Conservation (phyloP, 1,140 invertebrate species). For the Bombus huntii region DNA sequence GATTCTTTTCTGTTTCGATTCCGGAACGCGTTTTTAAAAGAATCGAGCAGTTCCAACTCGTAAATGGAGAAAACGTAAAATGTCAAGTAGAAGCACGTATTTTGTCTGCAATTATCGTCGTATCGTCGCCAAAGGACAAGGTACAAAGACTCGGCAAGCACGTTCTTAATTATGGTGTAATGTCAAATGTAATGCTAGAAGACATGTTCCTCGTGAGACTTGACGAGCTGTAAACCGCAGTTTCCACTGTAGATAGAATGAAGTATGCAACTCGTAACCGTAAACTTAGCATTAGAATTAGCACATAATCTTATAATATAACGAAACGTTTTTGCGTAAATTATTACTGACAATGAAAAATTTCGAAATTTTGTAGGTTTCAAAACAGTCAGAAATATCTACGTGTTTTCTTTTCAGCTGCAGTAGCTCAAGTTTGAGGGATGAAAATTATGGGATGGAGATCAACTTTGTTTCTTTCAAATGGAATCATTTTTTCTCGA, state of each 20-base stretch:
- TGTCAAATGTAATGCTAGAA: background rate
- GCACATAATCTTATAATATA: background rate
- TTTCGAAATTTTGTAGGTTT: too few relatives aligned
- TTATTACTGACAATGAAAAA: too few relatives aligned
- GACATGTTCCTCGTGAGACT: background rate
- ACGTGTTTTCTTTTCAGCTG: too few relatives aligned
- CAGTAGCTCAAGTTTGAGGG: too few relatives aligned
- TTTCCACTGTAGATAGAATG: background rate
- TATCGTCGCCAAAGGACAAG: background rate
- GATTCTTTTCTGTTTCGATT: background rate
- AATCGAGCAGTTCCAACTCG: background rate
- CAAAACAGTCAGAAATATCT: too few relatives aligned
- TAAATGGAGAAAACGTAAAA: background rate
- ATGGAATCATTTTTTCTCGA: too few relatives aligned
- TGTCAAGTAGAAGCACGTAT: background rate
- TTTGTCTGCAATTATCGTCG: too few relatives aligned
- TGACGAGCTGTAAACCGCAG: background rate
- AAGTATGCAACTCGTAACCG: background rate
- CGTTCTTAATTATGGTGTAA: background rate
- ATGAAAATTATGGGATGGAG: too few relatives aligned
- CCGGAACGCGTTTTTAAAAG: too few relatives aligned
- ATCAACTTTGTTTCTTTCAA: too few relatives aligned
- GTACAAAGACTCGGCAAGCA: background rate
- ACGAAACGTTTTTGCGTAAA: too few relatives aligned
- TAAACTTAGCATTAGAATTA: background rate